Evolutionary conservation across 2,113 vertebrate genomes (phyloP).

Genomic region (Indicator indicator): DNA sequence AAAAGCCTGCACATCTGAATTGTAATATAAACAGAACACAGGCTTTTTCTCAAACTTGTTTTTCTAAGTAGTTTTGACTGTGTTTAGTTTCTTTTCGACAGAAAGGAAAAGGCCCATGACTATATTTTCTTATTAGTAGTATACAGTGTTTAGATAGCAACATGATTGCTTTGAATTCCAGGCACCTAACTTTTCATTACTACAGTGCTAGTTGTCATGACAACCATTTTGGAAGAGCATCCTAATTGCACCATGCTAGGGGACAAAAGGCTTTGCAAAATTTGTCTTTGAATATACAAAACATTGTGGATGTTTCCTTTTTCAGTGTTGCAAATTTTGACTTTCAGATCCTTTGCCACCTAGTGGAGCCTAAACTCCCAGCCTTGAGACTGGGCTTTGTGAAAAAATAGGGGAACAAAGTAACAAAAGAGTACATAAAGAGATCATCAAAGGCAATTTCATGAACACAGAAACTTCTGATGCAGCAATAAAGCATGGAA

Average conservation of each 20-base stretch:
- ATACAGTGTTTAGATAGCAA: background rate
- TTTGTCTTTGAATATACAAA: background rate
- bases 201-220: background rate
- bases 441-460: background rate
- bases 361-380: background rate
- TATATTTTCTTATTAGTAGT: background rate
- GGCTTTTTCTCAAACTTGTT: background rate
- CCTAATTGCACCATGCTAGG: background rate
- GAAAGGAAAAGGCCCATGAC: too few species aligned
- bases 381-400: background rate
- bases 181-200: background rate
- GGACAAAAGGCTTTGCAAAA: background rate
- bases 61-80: background rate
- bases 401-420: background rate
- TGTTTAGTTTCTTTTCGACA: background rate
- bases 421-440: background rate
- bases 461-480: background rate
- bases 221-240: fast-evolving
- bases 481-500: background rate
- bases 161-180: background rate
- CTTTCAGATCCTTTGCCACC: background rate
- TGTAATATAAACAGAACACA: background rate
- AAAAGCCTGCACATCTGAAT: background rate
- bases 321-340: background rate
- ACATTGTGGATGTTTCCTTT: background rate